phyloP scores from a whole-genome alignment of 2,113 vertebrate genomes.

The Rafetus swinhoei region DNA sequence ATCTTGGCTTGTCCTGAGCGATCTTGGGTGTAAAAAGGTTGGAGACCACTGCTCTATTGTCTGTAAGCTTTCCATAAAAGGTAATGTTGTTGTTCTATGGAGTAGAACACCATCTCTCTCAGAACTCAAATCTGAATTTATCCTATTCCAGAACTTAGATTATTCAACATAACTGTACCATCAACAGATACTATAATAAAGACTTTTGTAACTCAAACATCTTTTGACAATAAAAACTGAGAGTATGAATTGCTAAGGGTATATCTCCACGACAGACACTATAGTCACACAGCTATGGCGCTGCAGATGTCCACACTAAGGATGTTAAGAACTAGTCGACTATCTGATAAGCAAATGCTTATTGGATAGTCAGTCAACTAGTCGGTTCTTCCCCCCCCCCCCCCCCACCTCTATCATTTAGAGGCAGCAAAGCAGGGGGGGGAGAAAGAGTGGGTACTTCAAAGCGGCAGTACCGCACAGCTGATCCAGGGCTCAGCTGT shows the following conservation, averaged over 20 bases:
- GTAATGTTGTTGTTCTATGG: background rate
- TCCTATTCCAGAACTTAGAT: background rate
- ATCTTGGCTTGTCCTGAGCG: too few species aligned
- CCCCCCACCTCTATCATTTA: too few species aligned
- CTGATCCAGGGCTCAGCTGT: too few species aligned
- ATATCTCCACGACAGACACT: background rate
- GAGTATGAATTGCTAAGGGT: background rate
- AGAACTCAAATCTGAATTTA: background rate
- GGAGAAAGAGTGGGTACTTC: too few species aligned
- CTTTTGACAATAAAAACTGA: background rate
- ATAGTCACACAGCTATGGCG: background rate
- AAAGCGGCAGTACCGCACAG: too few species aligned
- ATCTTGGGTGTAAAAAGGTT: too few species aligned
- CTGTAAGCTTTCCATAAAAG: background rate
- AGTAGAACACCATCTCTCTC: background rate
- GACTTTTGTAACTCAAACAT: background rate
- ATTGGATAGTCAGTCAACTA: too few species aligned
- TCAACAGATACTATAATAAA: background rate
- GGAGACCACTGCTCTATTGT: background rate
- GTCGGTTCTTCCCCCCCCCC: too few species aligned
- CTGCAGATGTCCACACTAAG: background rate
- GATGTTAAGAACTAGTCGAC: too few species aligned
- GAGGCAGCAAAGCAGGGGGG: too few species aligned
- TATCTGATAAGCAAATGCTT: too few species aligned
- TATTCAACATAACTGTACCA: background rate